These are phyloP conservation scores for Philotrypesis tridentata DNA, from an alignment of 1,140 invertebrate species.

Conservation along the genomic window DNA sequence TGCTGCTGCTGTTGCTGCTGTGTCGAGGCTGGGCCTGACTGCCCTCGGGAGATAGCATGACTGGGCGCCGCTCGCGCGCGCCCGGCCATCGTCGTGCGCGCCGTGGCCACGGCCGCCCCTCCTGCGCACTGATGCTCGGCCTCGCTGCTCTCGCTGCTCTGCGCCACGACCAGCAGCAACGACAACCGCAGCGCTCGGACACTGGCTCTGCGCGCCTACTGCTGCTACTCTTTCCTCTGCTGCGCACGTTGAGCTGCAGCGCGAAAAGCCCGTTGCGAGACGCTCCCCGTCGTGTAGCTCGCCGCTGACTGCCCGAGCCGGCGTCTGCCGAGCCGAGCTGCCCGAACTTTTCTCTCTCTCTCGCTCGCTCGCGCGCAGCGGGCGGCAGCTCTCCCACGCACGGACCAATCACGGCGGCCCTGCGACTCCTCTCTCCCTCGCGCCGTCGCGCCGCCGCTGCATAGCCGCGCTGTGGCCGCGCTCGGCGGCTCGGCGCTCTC, in stretches of 20 bases:
- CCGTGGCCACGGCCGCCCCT: neutral
- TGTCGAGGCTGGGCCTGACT: neutral
- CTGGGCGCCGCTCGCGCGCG: slow-evolving; percentile 41
- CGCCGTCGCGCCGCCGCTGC: slow-evolving; percentile 54
- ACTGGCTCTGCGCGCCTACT: neutral
- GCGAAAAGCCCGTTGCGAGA: neutral
- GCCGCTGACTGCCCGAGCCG: slow-evolving; percentile 38
- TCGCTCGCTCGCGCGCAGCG: slow-evolving; percentile 52
- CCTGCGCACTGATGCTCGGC: neutral
- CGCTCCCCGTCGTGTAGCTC: neutral
- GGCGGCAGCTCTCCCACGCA: slow-evolving; percentile 72
- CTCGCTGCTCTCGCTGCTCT: too few relatives aligned
- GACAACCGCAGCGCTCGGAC: too few relatives aligned
- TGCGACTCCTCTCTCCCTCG: slow-evolving; percentile 35
- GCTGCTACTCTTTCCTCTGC: neutral
- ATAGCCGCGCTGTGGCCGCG: too few relatives aligned
- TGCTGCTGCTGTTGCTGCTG: too few relatives aligned
- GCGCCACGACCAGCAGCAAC: neutral
- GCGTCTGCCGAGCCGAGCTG: slow-evolving; percentile 1
- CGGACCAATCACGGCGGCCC: slow-evolving; percentile 66
- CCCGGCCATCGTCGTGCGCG: slow-evolving; percentile 29
- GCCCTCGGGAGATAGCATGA: neutral
- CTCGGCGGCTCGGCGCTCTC: too few relatives aligned
- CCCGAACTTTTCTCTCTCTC: slow-evolving; percentile 2
- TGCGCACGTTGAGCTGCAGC: neutral